Base-by-base conservation (phyloP, 2,113 vertebrate species). In the Rhegmatorhina hoffmannsi region DNA sequence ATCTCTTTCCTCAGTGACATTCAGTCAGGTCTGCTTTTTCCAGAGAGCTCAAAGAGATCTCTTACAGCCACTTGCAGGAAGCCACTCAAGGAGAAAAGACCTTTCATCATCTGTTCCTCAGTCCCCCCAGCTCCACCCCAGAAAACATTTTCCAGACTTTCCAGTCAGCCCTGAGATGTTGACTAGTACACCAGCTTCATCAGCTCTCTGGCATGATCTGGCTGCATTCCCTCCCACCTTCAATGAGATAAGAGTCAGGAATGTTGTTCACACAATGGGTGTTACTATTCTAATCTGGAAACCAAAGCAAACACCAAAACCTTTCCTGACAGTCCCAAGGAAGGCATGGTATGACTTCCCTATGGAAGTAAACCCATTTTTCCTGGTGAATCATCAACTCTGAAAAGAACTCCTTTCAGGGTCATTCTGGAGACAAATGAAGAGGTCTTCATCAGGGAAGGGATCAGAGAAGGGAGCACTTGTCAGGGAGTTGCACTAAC, bases 91-190 rank as follows among this genome's bases (percentile, higher is more conserved):
- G 64, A 92, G 53, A 49, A 82, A 81, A 93, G 64, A 40, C 33
- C 89, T 96, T 95, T 96, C 90, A 93, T 95, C 90, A 96, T 84
- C 58, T 76, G 62, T 88, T 95, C 88, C 88, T 80, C 84, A 78
- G 85, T 89, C 68, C 83, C 92, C 87, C 75, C 88, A 92, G 94
- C 96, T 96, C 94, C 96, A 95, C 92, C 94, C 94, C 64, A 73
- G 40, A 95, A 80, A 60, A 83, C 31, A 66, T 92, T 93, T 97
- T 96, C 97, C 94, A 96, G 95, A 95, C 89, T 95, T 97, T 97
- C 92, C 92, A 95, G 95, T 96, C 94, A 87, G 91, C 79, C 90
- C 73, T 89, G 90, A 84, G 75, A 92, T 97, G 90, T 91, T 95
- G 95, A 95, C 91, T 95, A 66, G 82, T 88, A 81, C 82, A 86